A percentile compares a stretch with the other conserved stretches of the same genome.
phyloP scores from a whole-genome alignment of 2,113 vertebrate species.

The Ciconia maguari region DNA sequence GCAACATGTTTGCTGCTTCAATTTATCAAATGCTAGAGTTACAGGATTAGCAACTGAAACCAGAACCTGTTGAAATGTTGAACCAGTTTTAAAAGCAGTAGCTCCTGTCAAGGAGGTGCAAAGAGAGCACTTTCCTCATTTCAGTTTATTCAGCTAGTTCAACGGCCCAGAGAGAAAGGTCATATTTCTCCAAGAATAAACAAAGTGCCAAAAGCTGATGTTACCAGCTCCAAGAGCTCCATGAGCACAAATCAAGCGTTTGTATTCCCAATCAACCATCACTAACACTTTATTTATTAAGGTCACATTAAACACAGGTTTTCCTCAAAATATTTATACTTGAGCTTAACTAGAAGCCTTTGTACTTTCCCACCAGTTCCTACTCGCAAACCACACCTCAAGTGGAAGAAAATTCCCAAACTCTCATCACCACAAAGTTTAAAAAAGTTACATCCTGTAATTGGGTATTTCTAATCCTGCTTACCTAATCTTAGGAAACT shows the following conservation, averaged over 20 bases:
- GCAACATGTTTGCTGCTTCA: neutral
- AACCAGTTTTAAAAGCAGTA: neutral
- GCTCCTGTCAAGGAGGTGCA: neutral
- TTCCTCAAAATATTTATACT: neutral
- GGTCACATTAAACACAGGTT: neutral
- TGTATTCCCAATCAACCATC: neutral
- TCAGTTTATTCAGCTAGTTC: neutral
- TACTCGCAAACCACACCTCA: neutral
- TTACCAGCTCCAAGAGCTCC: neutral
- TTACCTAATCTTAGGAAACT: neutral
- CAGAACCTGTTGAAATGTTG: neutral
- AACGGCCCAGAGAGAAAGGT: neutral
- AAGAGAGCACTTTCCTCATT: neutral
- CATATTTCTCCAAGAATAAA: neutral
- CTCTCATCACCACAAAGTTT: neutral
- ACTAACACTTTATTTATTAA: neutral
- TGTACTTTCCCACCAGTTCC: neutral
- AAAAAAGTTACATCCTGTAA: neutral
- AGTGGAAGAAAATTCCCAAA: neutral
- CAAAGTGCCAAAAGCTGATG: neutral
- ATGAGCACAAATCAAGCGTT: neutral
- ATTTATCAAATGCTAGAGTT: neutral
- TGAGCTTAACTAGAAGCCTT: neutral
- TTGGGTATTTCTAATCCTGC: neutral
- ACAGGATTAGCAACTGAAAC: neutral